Evolutionary conservation across 2,113 vertebrate genomes (phyloP), one percentile per base, ranked within the genome.

Genomic region (Polypterus bichir): DNA sequence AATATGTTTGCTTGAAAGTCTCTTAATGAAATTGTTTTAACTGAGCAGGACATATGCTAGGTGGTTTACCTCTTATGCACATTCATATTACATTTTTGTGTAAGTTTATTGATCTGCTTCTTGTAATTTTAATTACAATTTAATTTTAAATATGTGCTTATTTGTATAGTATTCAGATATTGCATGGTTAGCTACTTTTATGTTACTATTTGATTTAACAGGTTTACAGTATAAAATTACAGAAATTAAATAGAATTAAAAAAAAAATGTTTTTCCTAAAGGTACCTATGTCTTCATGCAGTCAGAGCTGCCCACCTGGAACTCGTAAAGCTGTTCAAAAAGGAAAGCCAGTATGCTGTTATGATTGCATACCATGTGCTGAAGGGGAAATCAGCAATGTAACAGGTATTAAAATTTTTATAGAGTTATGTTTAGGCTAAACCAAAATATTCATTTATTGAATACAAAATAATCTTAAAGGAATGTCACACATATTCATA

Each of bases 331-430:
- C 64, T 1, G 60, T 5, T 5, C 47, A 52, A 10, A 9, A 71
- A 54, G 66, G 66, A 6, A 51, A 71, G 27, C 27, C 27, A 27
- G 27, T 27, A 27, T 27, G 27, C 27, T 27, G 27, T 2, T 27
- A 27, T 27, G 65, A 70, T 52, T 70, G 69, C 59, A 53, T 67
- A 6, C 55, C 57, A 46, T 70, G 69, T 54, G 61, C 69, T n/a
- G 69, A 68, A 59, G 69, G 64, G 11, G 69, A 68, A 48, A 61
- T 68, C 48, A 63, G 51, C 53, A 68, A 68, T 46, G n/a, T 53
- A 57, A 59, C 62, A 64, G 62, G 66, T 68, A 54, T 7, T 47
- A 2, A 47, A 9, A 27, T 27, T 27, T 27, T 27, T 27, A 27
- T 27, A 27, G 27, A 27, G 27, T 27, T 27, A 27, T 27, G 27